phyloP scores from a whole-genome alignment of 2,113 vertebrate genomes.

The Herpetotheres cachinnans region DNA sequence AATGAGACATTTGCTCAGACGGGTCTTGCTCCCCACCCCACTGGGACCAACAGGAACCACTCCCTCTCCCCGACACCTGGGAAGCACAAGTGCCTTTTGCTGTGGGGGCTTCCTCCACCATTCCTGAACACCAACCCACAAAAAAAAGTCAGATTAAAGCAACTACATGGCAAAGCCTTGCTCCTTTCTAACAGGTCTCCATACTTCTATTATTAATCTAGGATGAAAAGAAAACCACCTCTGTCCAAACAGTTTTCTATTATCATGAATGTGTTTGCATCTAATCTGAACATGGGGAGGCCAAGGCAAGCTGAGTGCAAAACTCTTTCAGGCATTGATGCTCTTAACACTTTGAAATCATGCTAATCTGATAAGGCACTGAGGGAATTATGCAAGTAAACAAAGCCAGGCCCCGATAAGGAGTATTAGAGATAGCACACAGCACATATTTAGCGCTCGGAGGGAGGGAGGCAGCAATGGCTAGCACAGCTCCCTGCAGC shows the following conservation, averaged over 20 bases:
- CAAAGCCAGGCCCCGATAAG: not conserved
- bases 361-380: constrained; percentile 40
- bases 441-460: not conserved
- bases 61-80: not conserved
- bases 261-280: not conserved
- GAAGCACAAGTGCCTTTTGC: not conserved
- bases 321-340: constrained; percentile 20
- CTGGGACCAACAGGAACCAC: not conserved
- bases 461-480: not conserved
- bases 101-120: not conserved
- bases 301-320: not conserved
- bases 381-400: constrained; percentile 41
- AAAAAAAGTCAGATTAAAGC: not conserved
- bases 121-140: not conserved
- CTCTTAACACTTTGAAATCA: constrained; percentile 45
- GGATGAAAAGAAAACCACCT: not conserved
- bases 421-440: not conserved
- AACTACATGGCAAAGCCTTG: not conserved
- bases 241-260: not conserved
- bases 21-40: rapidly evolving
- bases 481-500: not conserved
- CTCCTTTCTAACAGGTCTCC: not conserved
- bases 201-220: not conserved
- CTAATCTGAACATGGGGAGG: not conserved
- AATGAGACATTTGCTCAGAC: not conserved